Evolutionary conservation across 2,888 invertebrate genomes (phyloP).

Genomic region (Agrypnus murinus): DNA sequence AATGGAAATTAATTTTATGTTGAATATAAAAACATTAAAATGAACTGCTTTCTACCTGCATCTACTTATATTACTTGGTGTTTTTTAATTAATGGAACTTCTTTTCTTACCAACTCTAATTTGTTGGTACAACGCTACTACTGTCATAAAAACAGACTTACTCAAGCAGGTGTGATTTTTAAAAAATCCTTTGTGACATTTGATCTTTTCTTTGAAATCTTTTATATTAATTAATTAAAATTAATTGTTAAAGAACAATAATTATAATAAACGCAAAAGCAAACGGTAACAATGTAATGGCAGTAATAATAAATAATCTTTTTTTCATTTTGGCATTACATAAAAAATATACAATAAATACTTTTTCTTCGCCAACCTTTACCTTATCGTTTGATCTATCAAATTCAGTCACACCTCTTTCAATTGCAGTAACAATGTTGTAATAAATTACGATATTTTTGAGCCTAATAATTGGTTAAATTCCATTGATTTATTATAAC

Average conservation of each 20-base stretch:
- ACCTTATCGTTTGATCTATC: conserved; percentile 18
- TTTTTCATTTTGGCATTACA: too few relatives aligned
- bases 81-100: conserved; percentile 23
- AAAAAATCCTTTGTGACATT: neutral
- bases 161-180: conserved; percentile 11
- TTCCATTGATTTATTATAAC: conserved; percentile 12
- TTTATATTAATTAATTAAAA: too few relatives aligned
- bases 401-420: conserved; percentile 21
- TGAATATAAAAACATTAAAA: conserved; percentile 23
- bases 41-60: conserved; percentile 7
- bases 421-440: conserved; percentile 18
- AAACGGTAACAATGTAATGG: too few relatives aligned
- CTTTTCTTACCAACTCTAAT: neutral
- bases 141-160: conserved; percentile 10
- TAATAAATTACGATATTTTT: conserved; percentile 26
- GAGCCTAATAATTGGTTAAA: conserved; percentile 16
- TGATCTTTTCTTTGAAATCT: too few relatives aligned
- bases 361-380: conserved; percentile 7
- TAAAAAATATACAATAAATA: neutral
- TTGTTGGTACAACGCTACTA: conserved; percentile 4
- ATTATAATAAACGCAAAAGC: too few relatives aligned
- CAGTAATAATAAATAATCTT: too few relatives aligned
- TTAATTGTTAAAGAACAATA: too few relatives aligned
- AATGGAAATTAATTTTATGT: conserved; percentile 39
- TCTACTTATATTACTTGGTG: conserved; percentile 22